Evolutionary conservation across 2,113 vertebrate genomes (phyloP).

Genomic region (Ptyas mucosa): DNA sequence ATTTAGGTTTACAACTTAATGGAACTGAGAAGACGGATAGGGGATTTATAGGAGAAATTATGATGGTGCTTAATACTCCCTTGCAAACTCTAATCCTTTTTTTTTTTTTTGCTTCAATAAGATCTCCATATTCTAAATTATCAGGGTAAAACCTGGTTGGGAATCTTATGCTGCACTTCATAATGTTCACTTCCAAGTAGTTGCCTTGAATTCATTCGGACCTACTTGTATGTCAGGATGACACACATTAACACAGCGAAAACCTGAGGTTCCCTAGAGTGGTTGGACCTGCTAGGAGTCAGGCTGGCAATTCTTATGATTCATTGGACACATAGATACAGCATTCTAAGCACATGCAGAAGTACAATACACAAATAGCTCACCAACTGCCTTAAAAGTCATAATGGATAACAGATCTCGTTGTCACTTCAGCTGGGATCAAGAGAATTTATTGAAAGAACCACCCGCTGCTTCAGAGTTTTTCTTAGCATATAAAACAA

Average conservation of each 20-base stretch:
- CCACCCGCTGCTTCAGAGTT: constrained; percentile 24
- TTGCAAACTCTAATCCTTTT: neutral
- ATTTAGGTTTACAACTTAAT: neutral
- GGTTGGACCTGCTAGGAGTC: neutral
- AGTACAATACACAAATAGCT: constrained; percentile 1
- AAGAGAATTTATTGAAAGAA: constrained; percentile 20
- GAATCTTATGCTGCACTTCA: neutral
- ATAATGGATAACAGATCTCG: neutral
- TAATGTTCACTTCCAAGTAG: neutral
- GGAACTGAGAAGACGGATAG: neutral
- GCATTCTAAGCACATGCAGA: neutral
- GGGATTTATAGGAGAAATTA: neutral
- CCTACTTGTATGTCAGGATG: neutral
- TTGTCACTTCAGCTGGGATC: constrained; percentile 18
- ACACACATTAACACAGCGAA: neutral
- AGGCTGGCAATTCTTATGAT: neutral
- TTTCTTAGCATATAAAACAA: constrained; percentile 51
- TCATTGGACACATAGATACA: neutral
- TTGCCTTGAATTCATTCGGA: neutral
- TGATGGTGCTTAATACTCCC: neutral
- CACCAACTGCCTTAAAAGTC: neutral
- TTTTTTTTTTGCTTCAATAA: neutral
- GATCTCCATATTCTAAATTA: neutral
- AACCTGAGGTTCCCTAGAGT: neutral
- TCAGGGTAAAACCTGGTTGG: neutral